Evolutionary conservation across 2,888 invertebrate species (phyloP), one percentile per base, ranked within the genome.

Genomic region (Dicyrtomina minuta): DNA sequence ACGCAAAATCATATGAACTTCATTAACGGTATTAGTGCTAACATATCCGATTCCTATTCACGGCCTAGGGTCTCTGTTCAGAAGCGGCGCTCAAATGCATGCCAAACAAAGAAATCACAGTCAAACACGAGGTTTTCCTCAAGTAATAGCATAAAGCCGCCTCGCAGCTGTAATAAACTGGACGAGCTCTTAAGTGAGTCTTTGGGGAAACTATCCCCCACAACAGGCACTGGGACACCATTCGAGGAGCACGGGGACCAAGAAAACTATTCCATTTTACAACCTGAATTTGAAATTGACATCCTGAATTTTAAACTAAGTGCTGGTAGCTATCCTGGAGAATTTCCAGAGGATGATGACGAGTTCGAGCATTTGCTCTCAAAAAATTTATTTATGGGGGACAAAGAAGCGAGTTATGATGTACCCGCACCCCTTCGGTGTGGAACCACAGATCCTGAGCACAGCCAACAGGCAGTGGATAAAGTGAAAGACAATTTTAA

Each of bases 361-460:
- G 56, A 56, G 22, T 56, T 56, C 22, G 56, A 56, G 24, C 22
- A 56, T 56, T 13, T 56, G 12, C 56, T 56, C 56, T 26, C 56
- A 5, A 56, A 27, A 56, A 56, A 56, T 22, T 56, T 8, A 26
- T 56, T 56, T 22, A 49, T 17, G 56, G n/a, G 2, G 22, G 12
- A n/a, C 6, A 12, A 10, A 1, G 56, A 22, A 27, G 56, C 10
- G 13, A 22, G n/a, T n/a, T n/a, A n/a, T n/a, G n/a, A n/a, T n/a
- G n/a, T n/a, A 10, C 43, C 10, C 13, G 13, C 43, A 10, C 43
- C 43, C 10, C 10, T 43, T 12, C 10, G 13, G 10, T 43, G 43
- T 43, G 43, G 43, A 10, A 43, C 43, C 43, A 43, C 43, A 12
- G 43, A 43, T 13, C n/a, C n/a, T n/a, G n/a, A n/a, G n/a, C n/a